A percentile compares a stretch with the other conserved stretches of the same genome.
phyloP scores from a whole-genome alignment of 2,113 vertebrate species.

The Microtus richardsoni region DNA sequence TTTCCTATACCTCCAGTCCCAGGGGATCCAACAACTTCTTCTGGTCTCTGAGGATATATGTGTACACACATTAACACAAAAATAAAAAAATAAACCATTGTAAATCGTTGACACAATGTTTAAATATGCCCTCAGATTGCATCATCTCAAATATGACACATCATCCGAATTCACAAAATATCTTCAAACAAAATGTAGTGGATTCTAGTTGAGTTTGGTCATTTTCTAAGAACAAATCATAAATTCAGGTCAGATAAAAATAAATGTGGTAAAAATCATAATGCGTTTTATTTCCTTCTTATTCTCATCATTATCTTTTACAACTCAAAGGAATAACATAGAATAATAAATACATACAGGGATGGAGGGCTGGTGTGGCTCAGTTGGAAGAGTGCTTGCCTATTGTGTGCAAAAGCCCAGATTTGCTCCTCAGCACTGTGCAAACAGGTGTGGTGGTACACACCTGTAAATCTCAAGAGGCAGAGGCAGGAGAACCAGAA shows the following conservation, averaged over 20 bases:
- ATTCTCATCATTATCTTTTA: conserved; percentile 1
- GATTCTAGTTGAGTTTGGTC: background rate
- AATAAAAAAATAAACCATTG: background rate
- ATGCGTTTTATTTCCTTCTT: background rate
- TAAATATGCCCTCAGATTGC: background rate
- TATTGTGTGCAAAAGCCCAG: background rate
- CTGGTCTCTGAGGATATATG: background rate
- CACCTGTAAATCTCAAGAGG: background rate
- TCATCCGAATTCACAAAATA: background rate
- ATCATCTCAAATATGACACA: background rate
- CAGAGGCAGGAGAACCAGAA: background rate
- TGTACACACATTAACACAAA: background rate
- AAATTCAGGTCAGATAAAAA: background rate
- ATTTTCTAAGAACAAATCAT: background rate
- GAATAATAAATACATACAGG: background rate
- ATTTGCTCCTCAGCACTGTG: background rate
- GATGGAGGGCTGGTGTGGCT: background rate
- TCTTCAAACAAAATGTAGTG: conserved; percentile 8
- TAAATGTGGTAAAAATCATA: background rate
- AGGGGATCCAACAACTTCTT: background rate
- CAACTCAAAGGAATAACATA: background rate
- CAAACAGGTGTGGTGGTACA: background rate
- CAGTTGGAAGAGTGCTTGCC: background rate
- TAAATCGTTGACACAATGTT: background rate
- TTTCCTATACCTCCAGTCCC: background rate